A percentile compares a stretch with the other conserved stretches of the same genome.
Evolutionary conservation across 2,113 vertebrate genomes (phyloP).

Genomic region (Grammomys dolichurus): DNA sequence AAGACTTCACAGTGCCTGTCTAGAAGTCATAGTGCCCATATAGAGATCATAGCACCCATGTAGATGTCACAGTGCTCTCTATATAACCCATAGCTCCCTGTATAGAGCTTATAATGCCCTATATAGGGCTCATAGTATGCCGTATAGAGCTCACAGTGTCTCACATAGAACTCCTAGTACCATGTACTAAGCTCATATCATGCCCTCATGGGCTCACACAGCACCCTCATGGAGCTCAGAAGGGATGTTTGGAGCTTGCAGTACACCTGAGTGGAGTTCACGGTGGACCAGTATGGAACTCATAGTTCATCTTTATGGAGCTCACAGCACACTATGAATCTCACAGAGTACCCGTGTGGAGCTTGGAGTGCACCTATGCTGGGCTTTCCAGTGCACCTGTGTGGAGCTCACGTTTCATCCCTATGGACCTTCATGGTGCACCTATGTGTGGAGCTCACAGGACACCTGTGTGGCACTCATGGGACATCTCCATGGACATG

Average conservation of each 20-base stretch:
- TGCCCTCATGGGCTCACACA: neutral
- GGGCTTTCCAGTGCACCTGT: neutral
- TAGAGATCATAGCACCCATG: neutral
- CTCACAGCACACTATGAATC: neutral
- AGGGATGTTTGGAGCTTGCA: too few relatives aligned
- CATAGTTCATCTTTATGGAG: neutral
- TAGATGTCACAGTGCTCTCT: neutral
- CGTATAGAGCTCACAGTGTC: too few relatives aligned
- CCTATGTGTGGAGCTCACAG: neutral
- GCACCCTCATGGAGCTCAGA: neutral
- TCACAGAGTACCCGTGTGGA: neutral
- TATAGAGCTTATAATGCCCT: neutral
- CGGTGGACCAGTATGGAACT: too few relatives aligned
- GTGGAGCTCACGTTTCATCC: rapidly evolving
- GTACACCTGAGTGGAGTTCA: neutral
- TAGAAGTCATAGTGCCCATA: neutral
- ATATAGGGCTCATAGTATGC: neutral
- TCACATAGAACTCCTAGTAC: neutral
- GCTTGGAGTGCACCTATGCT: too few relatives aligned
- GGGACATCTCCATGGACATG: rapidly evolving
- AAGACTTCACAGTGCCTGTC: neutral
- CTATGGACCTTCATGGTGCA: neutral
- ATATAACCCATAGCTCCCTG: neutral
- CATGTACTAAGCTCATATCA: too few relatives aligned
- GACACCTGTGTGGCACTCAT: neutral